Evolutionary conservation across 64 coral and sea anemone genomes (phyloP).

Genomic region (Pachyseris speciosa): DNA sequence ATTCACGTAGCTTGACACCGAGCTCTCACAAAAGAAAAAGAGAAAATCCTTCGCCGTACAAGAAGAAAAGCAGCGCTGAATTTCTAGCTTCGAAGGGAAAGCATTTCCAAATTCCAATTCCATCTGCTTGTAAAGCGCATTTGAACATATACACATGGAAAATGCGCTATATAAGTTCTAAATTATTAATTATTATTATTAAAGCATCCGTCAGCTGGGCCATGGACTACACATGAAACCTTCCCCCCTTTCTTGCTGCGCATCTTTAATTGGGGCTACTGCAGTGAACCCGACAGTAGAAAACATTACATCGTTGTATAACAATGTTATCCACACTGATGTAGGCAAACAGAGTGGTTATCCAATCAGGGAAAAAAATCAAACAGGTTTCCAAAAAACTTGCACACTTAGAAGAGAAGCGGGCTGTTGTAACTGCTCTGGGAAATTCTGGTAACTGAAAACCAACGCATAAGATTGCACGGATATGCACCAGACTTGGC

Average conservation of each 20-base stretch:
- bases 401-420: background rate
- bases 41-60: background rate
- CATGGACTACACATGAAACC: conserved; percentile 6
- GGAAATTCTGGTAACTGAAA: too few relatives aligned
- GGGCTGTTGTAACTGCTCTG: background rate
- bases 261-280: background rate
- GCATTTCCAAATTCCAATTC: too few relatives aligned
- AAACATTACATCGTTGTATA: background rate
- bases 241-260: background rate
- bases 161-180: too few relatives aligned
- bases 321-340: background rate
- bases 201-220: background rate
- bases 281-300: background rate
- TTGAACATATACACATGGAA: too few relatives aligned
- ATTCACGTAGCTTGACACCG: background rate
- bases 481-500: too few relatives aligned
- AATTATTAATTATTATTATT: too few relatives aligned
- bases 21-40: background rate
- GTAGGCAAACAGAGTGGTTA: background rate
- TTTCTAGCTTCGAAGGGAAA: background rate
- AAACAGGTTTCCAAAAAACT: background rate
- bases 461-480: too few relatives aligned
- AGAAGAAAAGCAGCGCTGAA: background rate
- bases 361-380: background rate
- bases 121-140: too few relatives aligned